Evolutionary conservation across 2,797 vertebrate species (phyloP), one percentile per base, ranked within the genome.

Genomic region (Danio aesculapii): DNA sequence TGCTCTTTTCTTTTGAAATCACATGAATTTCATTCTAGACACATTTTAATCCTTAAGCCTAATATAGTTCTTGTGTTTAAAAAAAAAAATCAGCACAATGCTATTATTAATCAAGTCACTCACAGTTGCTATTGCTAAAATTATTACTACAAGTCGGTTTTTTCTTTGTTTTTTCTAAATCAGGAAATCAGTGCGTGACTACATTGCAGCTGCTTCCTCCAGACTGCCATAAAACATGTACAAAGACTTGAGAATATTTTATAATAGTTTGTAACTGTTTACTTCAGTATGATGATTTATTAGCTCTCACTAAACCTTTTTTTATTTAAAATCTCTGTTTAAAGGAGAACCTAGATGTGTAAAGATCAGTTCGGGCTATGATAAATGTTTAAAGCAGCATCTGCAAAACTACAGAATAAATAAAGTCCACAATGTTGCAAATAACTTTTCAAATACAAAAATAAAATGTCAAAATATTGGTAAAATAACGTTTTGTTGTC

Each of bases 201-300:
- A 39, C 61, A 21, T 43, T 62, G 55, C 71, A 69, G 73, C 73
- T 63, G 73, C 73, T 75, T 75, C 73, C 73, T 75, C 58, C n/a
- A 52, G 21, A 5, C 59, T 43, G 46, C n/a, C 73, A 14, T 53
- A 49, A 47, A 62, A 61, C 19, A 74, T 11, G 19, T 47, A 8
- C 14, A 13, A 13, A 9, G 21, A 11, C 43, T 44, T 14, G 43
- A 47, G 8, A 21, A 59, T 19, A 74, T 47, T n/a, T 61, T 10
- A 52, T 41, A 43, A 63, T 7, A 17, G 13, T 62, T 62, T 17
- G 21, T 1, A 52, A 17, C 7, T 8, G 46, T 19, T 63, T 39
- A 53, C 49, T 17, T 75, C 43, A 50, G 12, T 74, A 14, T 71
- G 14, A 41, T 58, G 47, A 49, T 49, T 49, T 49, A 49, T 8